phyloP scores from a whole-genome alignment of 2,797 vertebrate species.

The Notolabrus celidotus region DNA sequence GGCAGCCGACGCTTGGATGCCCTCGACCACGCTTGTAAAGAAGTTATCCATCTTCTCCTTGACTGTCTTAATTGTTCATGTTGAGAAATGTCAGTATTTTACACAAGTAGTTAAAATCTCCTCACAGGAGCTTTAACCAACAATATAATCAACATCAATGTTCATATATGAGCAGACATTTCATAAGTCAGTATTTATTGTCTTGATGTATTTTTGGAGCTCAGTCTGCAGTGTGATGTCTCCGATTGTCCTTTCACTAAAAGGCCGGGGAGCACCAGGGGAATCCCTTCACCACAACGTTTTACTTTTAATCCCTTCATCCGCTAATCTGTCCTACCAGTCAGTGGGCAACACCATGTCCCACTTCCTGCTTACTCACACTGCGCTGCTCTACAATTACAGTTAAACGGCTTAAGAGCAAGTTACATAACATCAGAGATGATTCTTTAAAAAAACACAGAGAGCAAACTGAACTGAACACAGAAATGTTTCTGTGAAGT shows the following conservation, averaged over 20 bases:
- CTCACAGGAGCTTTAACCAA: no score
- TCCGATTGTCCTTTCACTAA: not conserved
- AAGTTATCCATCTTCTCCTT: no score
- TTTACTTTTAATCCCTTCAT: not conserved
- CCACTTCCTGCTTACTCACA: not conserved
- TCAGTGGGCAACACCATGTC: not conserved
- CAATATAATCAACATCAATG: no score
- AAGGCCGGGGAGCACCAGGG: not conserved
- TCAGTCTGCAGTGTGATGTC: not conserved
- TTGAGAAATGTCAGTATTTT: no score
- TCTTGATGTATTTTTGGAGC: no score
- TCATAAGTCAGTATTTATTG: no score
- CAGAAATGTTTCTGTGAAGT: no score
- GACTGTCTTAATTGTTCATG: no score
- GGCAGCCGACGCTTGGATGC: no score
- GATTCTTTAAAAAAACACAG: not conserved
- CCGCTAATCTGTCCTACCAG: not conserved
- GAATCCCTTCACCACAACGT: not conserved
- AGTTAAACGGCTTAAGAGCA: not conserved
- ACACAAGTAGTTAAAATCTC: no score
- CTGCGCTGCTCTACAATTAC: not conserved
- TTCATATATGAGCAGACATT: no score
- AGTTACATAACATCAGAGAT: conserved; percentile 11
- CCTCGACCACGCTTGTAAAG: no score
- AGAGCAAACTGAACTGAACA: not conserved